Base-by-base conservation (phyloP, 2,797 vertebrate species). In the Tachyglossus aculeatus region DNA sequence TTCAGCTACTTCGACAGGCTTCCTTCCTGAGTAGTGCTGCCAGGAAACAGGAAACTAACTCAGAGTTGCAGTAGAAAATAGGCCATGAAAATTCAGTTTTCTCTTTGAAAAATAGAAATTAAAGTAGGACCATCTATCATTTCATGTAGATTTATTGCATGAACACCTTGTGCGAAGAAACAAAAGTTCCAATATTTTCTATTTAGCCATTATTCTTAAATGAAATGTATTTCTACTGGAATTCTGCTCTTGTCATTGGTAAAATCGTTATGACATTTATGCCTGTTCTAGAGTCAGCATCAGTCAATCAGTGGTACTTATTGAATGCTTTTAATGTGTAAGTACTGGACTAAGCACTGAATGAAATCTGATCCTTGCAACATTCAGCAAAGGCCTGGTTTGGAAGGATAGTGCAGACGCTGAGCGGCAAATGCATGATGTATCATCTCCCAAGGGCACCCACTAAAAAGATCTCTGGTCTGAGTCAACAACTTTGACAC, bases 201-300 rank as follows among this genome's bases (percentile, higher is more conserved):
- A 8, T 9, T 29, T 65, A 53, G 65, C 25, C 33, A 74, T 81
- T 65, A 27, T 75, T 55, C 68, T 14, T 15, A 72, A 44, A 34
- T 1, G 0, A 54, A 74, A 60, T 51, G 29, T 37, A 36, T 64
- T 85, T 84, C 33, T 4, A 12, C 45, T 66, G 39, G 40, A 29
- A 40, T 34, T 55, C 36, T 22, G 50, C 51, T 38, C 14, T 69
- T 63, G 22, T 83, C 14, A 36, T n/a, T n/a, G 57, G 52, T 27
- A 18, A 2, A 60, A 27, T 16, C 56, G 0, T 6, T 21, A 56
- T 71, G 40, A 21, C 19, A 9, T 53, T 12, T 39, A 40, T 67
- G 32, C 58, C 27, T 27, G 8, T 54, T 51, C 16, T 37, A 5
- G 0, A 27, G 21, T 61, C 38, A 40, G 60, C 53, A 75, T 75